Evolutionary conservation across 2,888 invertebrate genomes (phyloP), one percentile per base, ranked within the genome.

Genomic region (Scaptomyza tumidula): DNA sequence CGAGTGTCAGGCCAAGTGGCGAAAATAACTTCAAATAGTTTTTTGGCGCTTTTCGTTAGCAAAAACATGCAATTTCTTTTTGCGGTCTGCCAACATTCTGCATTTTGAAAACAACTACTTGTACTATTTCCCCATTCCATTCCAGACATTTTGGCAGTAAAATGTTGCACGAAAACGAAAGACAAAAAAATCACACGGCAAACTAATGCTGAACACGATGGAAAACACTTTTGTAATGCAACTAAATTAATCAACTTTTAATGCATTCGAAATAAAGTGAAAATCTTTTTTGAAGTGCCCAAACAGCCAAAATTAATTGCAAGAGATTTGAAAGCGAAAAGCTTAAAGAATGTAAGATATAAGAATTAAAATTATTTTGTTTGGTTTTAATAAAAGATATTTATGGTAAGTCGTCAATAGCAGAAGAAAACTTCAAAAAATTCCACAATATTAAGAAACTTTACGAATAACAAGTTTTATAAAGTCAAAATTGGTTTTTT

Each of bases 21-120:
- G 50, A 88, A 88, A 88, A 88, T 88, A 83, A 87, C 89, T 87
- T 89, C 88, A 84, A 84, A 84, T 89, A 85, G 78, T 88, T 84
- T 75, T 60, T 39, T 39, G 24, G 52, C 35, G 57, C 43, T 56
- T 43, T 39, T 24, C 13, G 39, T 46, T 44, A 43, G 59, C 50
- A 19, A 63, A 62, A 63, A 86, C 85, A 86, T 62, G 68, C 46
- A 69, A 59, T 73, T 73, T 78, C 81, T 63, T 64, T 80, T 72
- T 70, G 41, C 60, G 59, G 61, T 44, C 58, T 61, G 75, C 68
- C 69, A 82, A 71, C 37, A 19, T 19, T 19, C 64, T 69, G 66
- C 64, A 67, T 60, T 70, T 71, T 4, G 16, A 41, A 16, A 41
- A 41, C 33, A 59, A 24, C 19, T 13, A 39, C 27, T 52, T 9